These are phyloP conservation scores for Eurytoma adleriae DNA, from an alignment of 2,888 invertebrate species.

Conservation along the genomic window DNA sequence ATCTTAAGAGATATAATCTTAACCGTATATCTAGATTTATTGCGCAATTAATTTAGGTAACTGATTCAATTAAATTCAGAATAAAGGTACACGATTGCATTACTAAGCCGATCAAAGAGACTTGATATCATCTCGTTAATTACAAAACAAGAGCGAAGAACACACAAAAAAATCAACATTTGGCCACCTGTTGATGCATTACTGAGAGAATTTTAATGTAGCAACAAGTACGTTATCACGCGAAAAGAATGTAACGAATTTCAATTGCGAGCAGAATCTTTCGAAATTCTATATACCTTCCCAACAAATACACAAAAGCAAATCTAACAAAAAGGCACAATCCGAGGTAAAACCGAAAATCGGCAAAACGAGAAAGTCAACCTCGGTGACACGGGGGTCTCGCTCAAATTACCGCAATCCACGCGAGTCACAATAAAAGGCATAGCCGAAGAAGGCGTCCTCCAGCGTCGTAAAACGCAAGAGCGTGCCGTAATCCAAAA, in stretches of 20 bases:
- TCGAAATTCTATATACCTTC: not conserved
- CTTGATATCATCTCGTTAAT: not conserved
- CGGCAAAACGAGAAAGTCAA: not conserved
- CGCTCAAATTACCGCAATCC: not conserved
- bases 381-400: too few species aligned
- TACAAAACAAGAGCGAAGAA: not conserved
- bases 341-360: not conserved
- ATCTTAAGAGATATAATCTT: too few species aligned
- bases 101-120: too few species aligned
- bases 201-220: slow-evolving; percentile 7
- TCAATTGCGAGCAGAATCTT: not conserved
- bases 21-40: not conserved
- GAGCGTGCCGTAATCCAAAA: slow-evolving; percentile 45
- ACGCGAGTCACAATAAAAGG: slow-evolving; percentile 20
- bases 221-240: slow-evolving; percentile 2
- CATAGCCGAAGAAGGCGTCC: not conserved
- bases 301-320: too few species aligned
- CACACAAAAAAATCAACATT: slow-evolving; percentile 25
- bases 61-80: not conserved
- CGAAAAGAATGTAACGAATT: not conserved
- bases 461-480: slow-evolving; percentile 29
- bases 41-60: not conserved
- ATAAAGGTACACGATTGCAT: too few species aligned
- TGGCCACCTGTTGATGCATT: slow-evolving; percentile 46
- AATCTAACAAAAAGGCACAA: too few species aligned